Conservation (phyloP, 2,113 vertebrate species). For the Cathartes aura region DNA sequence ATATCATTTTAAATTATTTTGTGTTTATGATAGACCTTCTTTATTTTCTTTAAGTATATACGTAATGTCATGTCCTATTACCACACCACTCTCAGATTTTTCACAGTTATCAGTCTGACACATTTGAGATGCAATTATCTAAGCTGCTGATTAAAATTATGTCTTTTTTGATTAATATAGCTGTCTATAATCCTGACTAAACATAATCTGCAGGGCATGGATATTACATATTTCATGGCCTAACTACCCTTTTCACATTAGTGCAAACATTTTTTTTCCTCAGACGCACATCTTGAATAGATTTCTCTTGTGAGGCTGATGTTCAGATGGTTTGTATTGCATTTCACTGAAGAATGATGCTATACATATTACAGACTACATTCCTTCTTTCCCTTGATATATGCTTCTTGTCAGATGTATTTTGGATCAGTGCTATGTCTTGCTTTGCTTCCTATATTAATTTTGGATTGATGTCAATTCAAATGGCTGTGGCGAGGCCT, state of each 20-base stretch:
- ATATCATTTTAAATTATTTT: background rate
- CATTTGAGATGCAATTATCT: background rate
- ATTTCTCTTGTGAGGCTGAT: background rate
- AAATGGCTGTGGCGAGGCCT: background rate
- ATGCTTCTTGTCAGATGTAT: background rate
- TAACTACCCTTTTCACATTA: background rate
- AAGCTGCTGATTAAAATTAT: background rate
- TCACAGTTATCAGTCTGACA: background rate
- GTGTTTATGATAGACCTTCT: background rate
- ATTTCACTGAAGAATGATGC: background rate
- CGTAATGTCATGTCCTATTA: background rate
- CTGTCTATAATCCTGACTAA: background rate
- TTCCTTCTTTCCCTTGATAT: background rate
- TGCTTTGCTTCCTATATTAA: background rate
- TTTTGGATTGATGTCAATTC: background rate
- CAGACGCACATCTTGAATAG: background rate
- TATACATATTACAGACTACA: background rate
- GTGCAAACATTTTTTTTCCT: background rate
- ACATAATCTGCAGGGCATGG: background rate
- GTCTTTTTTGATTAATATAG: background rate
- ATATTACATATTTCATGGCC: background rate
- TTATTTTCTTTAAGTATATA: background rate
- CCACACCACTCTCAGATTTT: background rate
- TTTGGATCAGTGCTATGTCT: background rate
- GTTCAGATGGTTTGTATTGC: background rate